phyloP scores from a whole-genome alignment of 2,888 invertebrate species.

The Platycheirus rosarum region DNA sequence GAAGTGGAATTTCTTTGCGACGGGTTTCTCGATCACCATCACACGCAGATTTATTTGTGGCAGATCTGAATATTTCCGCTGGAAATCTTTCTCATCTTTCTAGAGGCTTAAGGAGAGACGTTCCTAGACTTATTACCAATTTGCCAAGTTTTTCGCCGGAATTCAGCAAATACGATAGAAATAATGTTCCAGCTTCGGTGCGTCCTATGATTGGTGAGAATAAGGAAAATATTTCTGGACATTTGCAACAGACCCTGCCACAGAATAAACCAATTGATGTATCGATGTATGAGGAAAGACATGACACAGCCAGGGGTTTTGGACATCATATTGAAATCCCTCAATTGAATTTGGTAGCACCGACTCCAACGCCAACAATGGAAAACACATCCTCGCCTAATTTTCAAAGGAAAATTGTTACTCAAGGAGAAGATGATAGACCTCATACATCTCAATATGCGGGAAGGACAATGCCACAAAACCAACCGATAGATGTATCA shows the following conservation, averaged over 20 bases:
- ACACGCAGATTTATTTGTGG: constrained; percentile 80
- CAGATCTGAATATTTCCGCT: constrained; percentile 80
- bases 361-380: constrained; percentile 8
- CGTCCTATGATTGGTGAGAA: constrained; percentile 75
- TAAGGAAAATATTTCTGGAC: constrained; percentile 75
- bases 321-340: constrained; percentile 24
- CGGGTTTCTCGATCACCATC: constrained; percentile 81
- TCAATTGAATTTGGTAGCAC: constrained; percentile 16
- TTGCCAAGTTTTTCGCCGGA: constrained; percentile 79
- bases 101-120: constrained; percentile 65
- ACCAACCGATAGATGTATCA: constrained; percentile 79
- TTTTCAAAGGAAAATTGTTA: neutral
- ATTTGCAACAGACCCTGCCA: constrained; percentile 75
- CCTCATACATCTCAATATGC: neutral
- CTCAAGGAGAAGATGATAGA: neutral
- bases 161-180: constrained; percentile 64
- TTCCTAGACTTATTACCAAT: constrained; percentile 77
- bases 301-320: neutral
- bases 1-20: constrained; percentile 80
- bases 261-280: constrained; percentile 81
- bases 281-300: constrained; percentile 76
- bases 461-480: constrained; percentile 76
- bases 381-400: constrained; percentile 16
- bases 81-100: constrained; percentile 30
- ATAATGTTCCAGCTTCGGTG: constrained; percentile 69